Evolutionary conservation across 1,140 invertebrate species (phyloP).

Genomic region (Habropoda laboriosa): DNA sequence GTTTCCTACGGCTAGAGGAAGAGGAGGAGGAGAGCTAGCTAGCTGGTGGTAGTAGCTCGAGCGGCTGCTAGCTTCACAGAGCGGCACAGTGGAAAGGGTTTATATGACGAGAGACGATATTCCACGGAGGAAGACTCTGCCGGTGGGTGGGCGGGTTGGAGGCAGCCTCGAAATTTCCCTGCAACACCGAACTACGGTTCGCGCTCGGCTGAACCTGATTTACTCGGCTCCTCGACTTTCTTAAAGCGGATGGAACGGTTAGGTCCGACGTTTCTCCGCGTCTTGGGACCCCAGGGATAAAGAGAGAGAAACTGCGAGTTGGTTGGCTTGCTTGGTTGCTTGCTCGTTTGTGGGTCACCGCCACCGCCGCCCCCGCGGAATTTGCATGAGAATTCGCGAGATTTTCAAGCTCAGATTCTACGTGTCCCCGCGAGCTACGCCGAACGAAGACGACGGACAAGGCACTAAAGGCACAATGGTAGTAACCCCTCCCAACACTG

Average conservation of each 20-base stretch:
- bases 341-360: constrained; percentile 52
- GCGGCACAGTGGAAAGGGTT: constrained; percentile 11
- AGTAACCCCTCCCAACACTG: too few species aligned
- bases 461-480: too few species aligned
- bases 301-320: too few species aligned
- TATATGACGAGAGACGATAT: constrained; percentile 28
- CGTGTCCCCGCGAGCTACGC: not conserved
- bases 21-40: too few species aligned
- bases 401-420: too few species aligned
- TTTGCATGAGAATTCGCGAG: constrained; percentile 47
- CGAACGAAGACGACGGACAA: too few species aligned
- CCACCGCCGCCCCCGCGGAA: constrained; percentile 18
- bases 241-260: constrained; percentile 60
- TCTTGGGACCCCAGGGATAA: too few species aligned
- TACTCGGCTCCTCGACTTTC: constrained; percentile 41
- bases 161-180: constrained; percentile 28
- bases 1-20: not conserved
- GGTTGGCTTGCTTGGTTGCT: too few species aligned
- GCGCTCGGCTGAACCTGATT: constrained; percentile 55
- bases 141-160: not conserved
- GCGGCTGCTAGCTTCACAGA: not conserved
- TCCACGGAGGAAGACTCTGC: not conserved
- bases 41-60: too few species aligned
- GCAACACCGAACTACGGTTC: constrained; percentile 25
- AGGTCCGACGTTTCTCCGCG: too few species aligned